Conservation (phyloP, 2,888 invertebrate species). For the Bombyx huttoni region DNA sequence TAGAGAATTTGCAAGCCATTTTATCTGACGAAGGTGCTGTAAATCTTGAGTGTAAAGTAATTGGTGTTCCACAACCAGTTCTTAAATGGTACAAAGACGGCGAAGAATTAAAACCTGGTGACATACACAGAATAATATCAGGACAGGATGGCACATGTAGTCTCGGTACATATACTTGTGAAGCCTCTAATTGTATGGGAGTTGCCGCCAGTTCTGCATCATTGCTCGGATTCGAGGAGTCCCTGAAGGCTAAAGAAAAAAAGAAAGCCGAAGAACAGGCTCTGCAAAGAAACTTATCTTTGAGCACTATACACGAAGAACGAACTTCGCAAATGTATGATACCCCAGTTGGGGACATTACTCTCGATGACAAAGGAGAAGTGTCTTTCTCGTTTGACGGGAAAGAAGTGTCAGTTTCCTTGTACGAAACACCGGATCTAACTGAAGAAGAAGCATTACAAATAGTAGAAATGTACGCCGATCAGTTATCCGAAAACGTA, state of each 20-base stretch:
- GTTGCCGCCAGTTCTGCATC: slow-evolving; percentile 90
- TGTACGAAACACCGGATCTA: slow-evolving; percentile 93
- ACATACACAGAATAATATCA: slow-evolving; percentile 91
- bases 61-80: slow-evolving; percentile 91
- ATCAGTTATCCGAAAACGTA: slow-evolving; percentile 91
- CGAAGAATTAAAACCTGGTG: slow-evolving; percentile 89
- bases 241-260: slow-evolving; percentile 66
- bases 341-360: slow-evolving; percentile 82
- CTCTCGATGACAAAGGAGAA: slow-evolving; percentile 86
- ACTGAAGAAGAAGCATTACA: slow-evolving; percentile 93
- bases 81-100: slow-evolving; percentile 95
- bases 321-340: slow-evolving; percentile 90
- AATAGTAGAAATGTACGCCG: slow-evolving; percentile 95
- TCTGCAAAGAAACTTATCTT: slow-evolving; percentile 82
- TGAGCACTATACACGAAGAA: slow-evolving; percentile 93
- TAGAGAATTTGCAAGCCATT: slow-evolving; percentile 88
- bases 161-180: slow-evolving; percentile 91
- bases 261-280: slow-evolving; percentile 64
- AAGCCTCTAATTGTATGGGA: slow-evolving; percentile 93
- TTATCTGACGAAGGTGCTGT: slow-evolving; percentile 91
- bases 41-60: slow-evolving; percentile 93
- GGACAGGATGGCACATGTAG: slow-evolving; percentile 93
- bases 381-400: slow-evolving; percentile 93
- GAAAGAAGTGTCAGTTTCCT: slow-evolving; percentile 90
- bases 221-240: slow-evolving; percentile 88